Conservation (phyloP, 2,797 vertebrate species). For the Enteromius unitaeniatus region DNA sequence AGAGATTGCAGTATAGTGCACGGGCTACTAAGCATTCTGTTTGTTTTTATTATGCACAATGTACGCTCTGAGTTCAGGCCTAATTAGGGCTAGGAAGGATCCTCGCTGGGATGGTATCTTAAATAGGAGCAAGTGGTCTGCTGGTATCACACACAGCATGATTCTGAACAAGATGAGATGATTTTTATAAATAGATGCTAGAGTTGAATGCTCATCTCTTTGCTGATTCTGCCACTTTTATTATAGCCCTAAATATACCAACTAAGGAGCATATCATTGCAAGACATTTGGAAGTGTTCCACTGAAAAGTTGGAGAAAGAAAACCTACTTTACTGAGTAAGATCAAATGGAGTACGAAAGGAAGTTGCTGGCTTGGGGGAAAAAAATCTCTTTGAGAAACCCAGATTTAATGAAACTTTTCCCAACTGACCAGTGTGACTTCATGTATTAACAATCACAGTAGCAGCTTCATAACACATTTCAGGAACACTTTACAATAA, state of each 20-base stretch:
- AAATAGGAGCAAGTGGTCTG: constrained; percentile 46
- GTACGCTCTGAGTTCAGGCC: constrained; percentile 41
- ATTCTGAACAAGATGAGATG: constrained; percentile 40
- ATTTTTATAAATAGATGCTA: constrained; percentile 58
- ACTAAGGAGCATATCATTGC: background rate
- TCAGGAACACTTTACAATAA: background rate
- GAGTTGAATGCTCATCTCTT: constrained; percentile 46
- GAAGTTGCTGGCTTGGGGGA: background rate
- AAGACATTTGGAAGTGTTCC: constrained; percentile 4
- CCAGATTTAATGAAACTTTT: background rate
- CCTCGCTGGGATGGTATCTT: constrained; percentile 47
- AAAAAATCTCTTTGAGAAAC: background rate
- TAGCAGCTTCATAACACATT: background rate
- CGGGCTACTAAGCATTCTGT: constrained; percentile 45
- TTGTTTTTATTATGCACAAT: constrained; percentile 59
- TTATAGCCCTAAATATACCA: constrained; percentile 5
- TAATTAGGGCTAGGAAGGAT: constrained; percentile 52
- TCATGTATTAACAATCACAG: background rate
- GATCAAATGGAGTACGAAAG: constrained; percentile 21
- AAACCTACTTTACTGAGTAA: background rate
- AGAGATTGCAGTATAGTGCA: constrained; percentile 49
- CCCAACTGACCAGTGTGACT: background rate
- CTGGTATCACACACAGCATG: constrained; percentile 47
- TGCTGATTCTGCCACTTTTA: constrained; percentile 51
- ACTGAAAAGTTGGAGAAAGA: constrained; percentile 21